A percentile compares a stretch with the other conserved stretches of the same genome.
Conservation (phyloP, 2,888 invertebrate genomes). For the Megaustenia siamemsis region DNA sequence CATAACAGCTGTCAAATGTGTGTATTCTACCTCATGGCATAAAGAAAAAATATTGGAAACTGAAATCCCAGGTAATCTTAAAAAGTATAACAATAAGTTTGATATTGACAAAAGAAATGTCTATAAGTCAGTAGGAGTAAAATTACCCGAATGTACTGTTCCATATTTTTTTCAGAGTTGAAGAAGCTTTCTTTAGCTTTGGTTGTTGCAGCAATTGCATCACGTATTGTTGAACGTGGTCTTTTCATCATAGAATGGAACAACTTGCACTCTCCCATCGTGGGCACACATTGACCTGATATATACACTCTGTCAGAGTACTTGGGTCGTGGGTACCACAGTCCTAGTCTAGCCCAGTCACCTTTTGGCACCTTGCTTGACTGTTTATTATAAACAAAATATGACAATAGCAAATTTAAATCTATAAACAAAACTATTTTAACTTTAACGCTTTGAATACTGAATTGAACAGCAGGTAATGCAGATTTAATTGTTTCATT, state of each 20-base stretch:
- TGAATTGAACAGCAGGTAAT: too few relatives aligned
- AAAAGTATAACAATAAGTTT: too few relatives aligned
- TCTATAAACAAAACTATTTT: background rate
- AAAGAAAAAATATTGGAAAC: too few relatives aligned
- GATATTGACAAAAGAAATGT: too few relatives aligned
- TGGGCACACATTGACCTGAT: conserved; percentile 74
- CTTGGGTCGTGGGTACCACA: conserved; percentile 74
- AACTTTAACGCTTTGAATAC: too few relatives aligned
- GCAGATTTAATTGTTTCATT: too few relatives aligned
- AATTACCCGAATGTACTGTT: conserved; percentile 74
- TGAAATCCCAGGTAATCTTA: too few relatives aligned
- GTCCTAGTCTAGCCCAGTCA: conserved; percentile 76
- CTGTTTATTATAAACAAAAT: conserved; percentile 60
- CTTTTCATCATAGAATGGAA: conserved; percentile 73
- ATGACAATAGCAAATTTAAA: background rate
- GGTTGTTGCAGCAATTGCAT: conserved; percentile 69
- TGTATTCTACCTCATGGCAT: too few relatives aligned
- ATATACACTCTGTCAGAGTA: conserved; percentile 76
- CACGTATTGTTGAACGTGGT: conserved; percentile 66
- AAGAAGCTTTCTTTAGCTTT: conserved; percentile 72
- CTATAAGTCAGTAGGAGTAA: too few relatives aligned
- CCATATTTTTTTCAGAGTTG: conserved; percentile 73
- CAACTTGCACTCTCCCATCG: conserved; percentile 72
- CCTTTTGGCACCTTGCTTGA: conserved; percentile 73
- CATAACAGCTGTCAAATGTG: too few relatives aligned